A percentile compares a stretch with the other conserved stretches of the same genome.
These are phyloP conservation scores for Myodes glareolus DNA, from an alignment of 2,113 vertebrate species.

Conservation along the genomic window DNA sequence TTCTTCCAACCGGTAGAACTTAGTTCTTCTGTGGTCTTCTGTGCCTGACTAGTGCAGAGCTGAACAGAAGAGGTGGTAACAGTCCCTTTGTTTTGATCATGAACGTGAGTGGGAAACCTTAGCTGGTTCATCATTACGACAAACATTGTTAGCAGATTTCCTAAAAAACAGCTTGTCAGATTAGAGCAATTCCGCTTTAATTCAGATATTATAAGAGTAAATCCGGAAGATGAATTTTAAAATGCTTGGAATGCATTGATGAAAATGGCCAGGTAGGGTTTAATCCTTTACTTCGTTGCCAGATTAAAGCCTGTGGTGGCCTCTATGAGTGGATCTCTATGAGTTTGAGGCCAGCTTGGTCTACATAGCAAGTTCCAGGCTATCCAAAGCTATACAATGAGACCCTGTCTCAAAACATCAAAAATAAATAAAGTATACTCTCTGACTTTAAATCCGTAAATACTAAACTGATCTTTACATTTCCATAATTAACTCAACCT, in stretches of 20 bases:
- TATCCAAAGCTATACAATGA: background rate
- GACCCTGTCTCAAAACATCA: background rate
- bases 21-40: background rate
- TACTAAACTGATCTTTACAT: background rate
- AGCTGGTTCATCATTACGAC: background rate
- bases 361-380: background rate
- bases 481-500: background rate
- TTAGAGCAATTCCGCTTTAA: background rate
- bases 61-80: background rate
- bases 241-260: background rate
- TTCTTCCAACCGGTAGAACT: background rate
- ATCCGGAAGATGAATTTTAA: background rate
- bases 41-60: background rate
- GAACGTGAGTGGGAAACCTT: background rate
- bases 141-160: background rate
- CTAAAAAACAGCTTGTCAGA: background rate
- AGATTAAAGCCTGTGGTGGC: background rate
- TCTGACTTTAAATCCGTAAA: background rate
- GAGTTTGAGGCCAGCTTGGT: background rate
- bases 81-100: background rate
- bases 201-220: background rate
- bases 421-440: background rate
- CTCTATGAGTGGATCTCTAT: background rate
- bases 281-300: background rate
- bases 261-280: background rate